Percentiles rank a stretch among this genome's conserved stretches.
Evolutionary conservation across 1,140 invertebrate species (phyloP).

Genomic region (Atta colombica): DNA sequence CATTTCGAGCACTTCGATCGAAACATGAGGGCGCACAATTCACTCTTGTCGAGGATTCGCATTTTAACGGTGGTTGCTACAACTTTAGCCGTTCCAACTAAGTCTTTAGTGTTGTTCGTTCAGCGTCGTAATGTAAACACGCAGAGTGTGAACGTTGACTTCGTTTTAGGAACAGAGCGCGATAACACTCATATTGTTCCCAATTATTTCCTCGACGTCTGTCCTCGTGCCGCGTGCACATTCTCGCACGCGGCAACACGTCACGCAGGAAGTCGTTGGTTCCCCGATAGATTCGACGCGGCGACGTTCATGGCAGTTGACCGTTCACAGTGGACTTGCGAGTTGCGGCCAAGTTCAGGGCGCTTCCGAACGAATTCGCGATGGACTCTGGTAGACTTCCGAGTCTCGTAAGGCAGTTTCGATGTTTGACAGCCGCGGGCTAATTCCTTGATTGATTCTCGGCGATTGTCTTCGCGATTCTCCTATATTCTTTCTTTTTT

Average conservation of each 20-base stretch:
- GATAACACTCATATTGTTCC: too few species aligned
- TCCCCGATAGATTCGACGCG: neutral
- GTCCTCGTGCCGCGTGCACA: neutral
- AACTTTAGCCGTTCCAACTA: neutral
- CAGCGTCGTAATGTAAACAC: conserved; percentile 33
- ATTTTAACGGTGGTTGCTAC: conserved; percentile 38
- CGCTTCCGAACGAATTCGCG: neutral
- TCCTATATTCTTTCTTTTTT: conserved; percentile 50
- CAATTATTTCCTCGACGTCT: too few species aligned
- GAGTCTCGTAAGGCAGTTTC: neutral
- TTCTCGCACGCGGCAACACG: neutral
- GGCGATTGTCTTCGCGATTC: conserved; percentile 53
- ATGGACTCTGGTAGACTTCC: neutral
- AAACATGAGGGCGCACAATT: conserved; percentile 70
- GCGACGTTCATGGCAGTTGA: neutral
- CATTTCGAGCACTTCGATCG: neutral
- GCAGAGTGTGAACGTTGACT: neutral
- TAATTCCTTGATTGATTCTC: conserved; percentile 56
- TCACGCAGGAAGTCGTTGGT: conserved; percentile 43
- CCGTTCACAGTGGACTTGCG: too few species aligned
- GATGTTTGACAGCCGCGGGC: conserved; percentile 71
- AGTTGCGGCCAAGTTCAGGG: too few species aligned
- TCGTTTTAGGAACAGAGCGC: neutral
- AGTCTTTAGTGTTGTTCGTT: neutral
- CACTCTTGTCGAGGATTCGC: conserved; percentile 67